Evolutionary conservation across 2,797 vertebrate genomes (phyloP).

Genomic region (Smutsia temminckii): DNA sequence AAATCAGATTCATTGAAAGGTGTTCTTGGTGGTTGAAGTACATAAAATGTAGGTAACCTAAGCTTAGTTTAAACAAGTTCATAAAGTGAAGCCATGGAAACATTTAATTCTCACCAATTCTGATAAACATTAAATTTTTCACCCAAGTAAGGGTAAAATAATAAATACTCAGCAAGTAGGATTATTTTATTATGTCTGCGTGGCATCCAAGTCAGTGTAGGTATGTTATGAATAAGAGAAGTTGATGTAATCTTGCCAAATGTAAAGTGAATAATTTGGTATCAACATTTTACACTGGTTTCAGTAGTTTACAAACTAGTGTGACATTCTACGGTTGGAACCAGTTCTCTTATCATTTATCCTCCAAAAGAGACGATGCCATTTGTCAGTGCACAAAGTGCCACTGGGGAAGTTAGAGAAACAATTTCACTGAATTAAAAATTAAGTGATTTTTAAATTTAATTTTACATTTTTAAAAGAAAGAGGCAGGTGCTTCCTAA

Average conservation of each 20-base stretch:
- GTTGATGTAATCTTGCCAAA: background rate
- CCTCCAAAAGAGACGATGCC: background rate
- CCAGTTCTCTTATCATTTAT: background rate
- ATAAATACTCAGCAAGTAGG: background rate
- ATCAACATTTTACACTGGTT: background rate
- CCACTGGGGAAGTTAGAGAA: background rate
- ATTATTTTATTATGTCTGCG: background rate
- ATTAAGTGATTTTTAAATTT: background rate
- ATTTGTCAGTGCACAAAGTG: background rate
- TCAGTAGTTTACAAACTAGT: background rate
- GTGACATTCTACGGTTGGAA: background rate
- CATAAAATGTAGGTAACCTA: background rate
- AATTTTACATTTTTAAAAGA: background rate
- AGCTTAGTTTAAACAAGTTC: background rate
- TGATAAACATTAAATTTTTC: background rate
- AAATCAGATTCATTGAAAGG: background rate
- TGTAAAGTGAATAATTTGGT: background rate
- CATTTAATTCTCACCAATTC: constrained; percentile 13
- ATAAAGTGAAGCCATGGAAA: background rate
- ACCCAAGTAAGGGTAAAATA: background rate
- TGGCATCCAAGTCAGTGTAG: background rate
- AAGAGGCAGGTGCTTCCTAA: background rate
- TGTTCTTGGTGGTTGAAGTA: background rate
- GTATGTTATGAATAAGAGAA: background rate
- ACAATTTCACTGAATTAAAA: constrained; percentile 42